phyloP scores from a whole-genome alignment of 1,140 invertebrate species.

The Eulimnadia texana region DNA sequence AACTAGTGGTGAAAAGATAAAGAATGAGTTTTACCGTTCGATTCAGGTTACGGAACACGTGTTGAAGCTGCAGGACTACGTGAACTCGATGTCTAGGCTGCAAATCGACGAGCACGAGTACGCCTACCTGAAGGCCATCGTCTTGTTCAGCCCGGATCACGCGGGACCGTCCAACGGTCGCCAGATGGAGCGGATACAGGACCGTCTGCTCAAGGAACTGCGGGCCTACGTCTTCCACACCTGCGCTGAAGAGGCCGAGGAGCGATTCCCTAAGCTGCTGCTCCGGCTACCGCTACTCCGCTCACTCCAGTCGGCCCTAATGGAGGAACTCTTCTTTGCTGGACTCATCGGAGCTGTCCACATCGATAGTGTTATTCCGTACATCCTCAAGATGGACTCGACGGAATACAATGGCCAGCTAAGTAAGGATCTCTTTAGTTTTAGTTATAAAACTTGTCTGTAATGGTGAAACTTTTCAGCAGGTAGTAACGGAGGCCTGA shows the following conservation, averaged over 20 bases:
- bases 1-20: no score
- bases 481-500: neutral
- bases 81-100: constrained; percentile 52
- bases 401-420: constrained; percentile 26
- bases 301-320: constrained; percentile 54
- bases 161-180: constrained; percentile 23
- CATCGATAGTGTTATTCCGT: constrained; percentile 83
- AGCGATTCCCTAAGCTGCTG: constrained; percentile 48
- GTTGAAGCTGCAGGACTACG: constrained; percentile 63
- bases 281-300: constrained; percentile 60
- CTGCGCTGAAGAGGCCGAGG: constrained; percentile 34
- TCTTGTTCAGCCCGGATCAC: constrained; percentile 53
- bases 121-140: constrained; percentile 76
- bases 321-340: constrained; percentile 86
- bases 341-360: constrained; percentile 80
- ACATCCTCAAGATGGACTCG: constrained; percentile 65
- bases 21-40: neutral
- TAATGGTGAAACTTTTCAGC: no score
- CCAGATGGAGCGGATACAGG: constrained; percentile 51
- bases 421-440: constrained; percentile 10
- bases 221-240: constrained; percentile 38
- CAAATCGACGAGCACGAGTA: constrained; percentile 69
- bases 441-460: no score
- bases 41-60: constrained; percentile 56
- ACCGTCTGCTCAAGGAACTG: constrained; percentile 53